phyloP scores from a whole-genome alignment of 2,113 vertebrate genomes.

The Cyanoramphus novaezelandiae region DNA sequence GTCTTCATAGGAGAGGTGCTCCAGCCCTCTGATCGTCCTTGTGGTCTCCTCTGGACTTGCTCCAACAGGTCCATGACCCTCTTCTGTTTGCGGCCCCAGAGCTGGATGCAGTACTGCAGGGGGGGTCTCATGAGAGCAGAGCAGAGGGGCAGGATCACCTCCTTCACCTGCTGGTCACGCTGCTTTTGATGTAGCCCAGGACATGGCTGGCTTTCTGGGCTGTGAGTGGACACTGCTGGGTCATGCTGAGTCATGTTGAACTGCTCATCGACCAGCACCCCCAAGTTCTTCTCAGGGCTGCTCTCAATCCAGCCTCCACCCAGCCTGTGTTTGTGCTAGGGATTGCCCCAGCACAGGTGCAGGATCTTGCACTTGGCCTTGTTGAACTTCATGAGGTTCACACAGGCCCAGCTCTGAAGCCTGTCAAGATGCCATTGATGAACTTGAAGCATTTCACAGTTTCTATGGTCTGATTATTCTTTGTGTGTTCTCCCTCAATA shows the following conservation, averaged over 20 bases:
- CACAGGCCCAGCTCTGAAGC: neutral
- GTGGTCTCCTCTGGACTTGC: neutral
- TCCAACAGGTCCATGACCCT: neutral
- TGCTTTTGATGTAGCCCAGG: neutral
- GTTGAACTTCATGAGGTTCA: neutral
- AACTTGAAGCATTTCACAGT: neutral
- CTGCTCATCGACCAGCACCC: neutral
- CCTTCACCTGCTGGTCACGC: neutral
- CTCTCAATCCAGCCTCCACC: neutral
- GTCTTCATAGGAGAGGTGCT: neutral
- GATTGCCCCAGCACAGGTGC: neutral
- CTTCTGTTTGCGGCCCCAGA: neutral
- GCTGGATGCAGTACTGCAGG: neutral
- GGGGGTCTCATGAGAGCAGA: neutral
- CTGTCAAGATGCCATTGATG: neutral
- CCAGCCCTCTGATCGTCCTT: neutral
- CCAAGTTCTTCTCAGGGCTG: neutral
- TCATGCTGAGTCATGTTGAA: neutral
- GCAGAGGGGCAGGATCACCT: neutral
- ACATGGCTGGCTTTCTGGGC: neutral
- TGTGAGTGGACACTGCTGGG: neutral
- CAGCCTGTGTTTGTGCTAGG: neutral
- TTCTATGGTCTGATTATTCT: neutral
- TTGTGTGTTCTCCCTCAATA: neutral
- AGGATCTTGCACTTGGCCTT: neutral